These are phyloP conservation scores for Laticauda laticaudata DNA, from an alignment of 2,113 vertebrate species.

Conservation along the genomic window DNA sequence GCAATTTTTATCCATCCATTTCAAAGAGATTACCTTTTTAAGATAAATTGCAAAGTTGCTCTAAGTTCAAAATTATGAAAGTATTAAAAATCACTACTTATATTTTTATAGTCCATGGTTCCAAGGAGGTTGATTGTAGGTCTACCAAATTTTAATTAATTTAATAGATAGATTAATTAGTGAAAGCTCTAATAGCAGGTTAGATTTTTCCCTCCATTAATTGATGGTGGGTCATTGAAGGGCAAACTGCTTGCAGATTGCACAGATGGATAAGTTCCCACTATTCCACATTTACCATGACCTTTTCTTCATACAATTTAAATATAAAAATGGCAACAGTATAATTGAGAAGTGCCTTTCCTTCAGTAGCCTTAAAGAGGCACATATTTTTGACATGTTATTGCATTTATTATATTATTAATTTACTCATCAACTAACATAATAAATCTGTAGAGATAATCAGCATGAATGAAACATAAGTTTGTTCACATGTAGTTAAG, in stretches of 20 bases:
- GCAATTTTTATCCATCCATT: not conserved
- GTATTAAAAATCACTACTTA: constrained; percentile 2
- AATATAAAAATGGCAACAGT: constrained; percentile 1
- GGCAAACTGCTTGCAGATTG: not conserved
- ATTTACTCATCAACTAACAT: not conserved
- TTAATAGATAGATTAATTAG: constrained; percentile 29
- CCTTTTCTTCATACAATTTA: not conserved
- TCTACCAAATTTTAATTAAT: constrained; percentile 30
- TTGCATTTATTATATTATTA: not conserved
- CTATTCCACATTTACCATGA: not conserved
- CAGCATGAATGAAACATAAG: not conserved
- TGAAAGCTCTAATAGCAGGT: constrained; percentile 15
- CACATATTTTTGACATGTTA: not conserved
- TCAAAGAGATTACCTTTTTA: not conserved
- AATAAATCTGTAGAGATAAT: not conserved
- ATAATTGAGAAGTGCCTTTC: not conserved
- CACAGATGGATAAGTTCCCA: constrained; percentile 6
- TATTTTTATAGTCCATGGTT: not conserved
- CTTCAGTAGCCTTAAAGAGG: not conserved
- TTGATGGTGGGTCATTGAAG: constrained; percentile 19
- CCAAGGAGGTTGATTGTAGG: constrained; percentile 21
- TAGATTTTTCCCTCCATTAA: constrained; percentile 15
- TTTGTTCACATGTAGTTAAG: not conserved
- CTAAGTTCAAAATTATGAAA: constrained; percentile 19
- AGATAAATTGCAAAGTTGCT: not conserved